These are phyloP conservation scores for Portevinia maculata DNA, from an alignment of 2,888 invertebrate genomes.

Conservation along the genomic window DNA sequence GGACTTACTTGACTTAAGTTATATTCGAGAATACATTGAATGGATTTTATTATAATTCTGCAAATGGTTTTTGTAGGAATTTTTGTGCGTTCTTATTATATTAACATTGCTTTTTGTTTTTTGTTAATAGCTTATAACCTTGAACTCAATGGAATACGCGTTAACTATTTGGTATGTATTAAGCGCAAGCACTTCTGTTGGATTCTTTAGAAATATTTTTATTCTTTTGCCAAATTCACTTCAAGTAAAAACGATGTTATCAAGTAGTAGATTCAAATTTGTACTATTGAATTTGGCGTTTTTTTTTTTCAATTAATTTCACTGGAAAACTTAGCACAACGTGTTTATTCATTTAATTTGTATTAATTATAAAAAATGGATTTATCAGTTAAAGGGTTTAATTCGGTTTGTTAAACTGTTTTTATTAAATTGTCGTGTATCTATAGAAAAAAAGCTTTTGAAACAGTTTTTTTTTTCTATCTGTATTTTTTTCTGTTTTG, in stretches of 20 bases:
- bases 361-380: neutral
- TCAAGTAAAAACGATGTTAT: constrained; percentile 16
- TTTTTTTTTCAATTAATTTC: neutral
- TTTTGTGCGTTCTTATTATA: constrained; percentile 47
- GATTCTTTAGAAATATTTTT: constrained; percentile 20
- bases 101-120: constrained; percentile 48
- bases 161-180: constrained; percentile 44
- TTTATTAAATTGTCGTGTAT: constrained; percentile 51
- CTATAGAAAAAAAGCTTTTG: constrained; percentile 63
- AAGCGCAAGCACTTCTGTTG: constrained; percentile 50
- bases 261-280: neutral
- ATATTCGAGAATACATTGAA: constrained; percentile 27
- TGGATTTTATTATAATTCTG: constrained; percentile 7
- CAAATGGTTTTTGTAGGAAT: constrained; percentile 4
- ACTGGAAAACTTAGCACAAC: constrained; percentile 1
- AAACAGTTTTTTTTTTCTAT: constrained; percentile 40
- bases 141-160: constrained; percentile 64
- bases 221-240: constrained; percentile 21
- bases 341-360: neutral
- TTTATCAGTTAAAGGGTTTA: constrained; percentile 21
- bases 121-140: constrained; percentile 58
- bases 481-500: constrained; percentile 5
- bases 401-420: constrained; percentile 35
- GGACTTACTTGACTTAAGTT: constrained; percentile 60
- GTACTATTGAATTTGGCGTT: constrained; percentile 1